phyloP scores from a whole-genome alignment of 30 jellyfish, hydroid and myxozoan genomes.

The Pelagia noctiluca region DNA sequence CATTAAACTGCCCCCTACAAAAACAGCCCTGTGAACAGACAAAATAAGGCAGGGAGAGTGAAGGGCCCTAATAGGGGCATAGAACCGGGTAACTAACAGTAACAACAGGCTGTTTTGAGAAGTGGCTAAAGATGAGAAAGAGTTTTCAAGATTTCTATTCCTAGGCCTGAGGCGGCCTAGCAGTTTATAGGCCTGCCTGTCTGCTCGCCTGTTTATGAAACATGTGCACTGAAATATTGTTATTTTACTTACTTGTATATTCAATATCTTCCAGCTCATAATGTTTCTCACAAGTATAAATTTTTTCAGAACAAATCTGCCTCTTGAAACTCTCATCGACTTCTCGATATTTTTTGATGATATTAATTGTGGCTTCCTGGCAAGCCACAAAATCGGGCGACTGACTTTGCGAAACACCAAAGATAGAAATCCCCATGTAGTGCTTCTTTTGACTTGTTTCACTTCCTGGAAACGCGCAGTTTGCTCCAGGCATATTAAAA shows the following conservation, averaged over 20 bases:
- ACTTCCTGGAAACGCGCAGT: conserved; percentile 20
- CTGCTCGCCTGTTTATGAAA: conserved; percentile 4
- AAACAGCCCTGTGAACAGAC: too few species aligned
- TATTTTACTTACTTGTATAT: conserved; percentile 17
- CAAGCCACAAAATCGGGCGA: conserved; percentile 2
- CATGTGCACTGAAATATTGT: not conserved
- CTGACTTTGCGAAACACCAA: conserved; percentile 8
- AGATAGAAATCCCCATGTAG: not conserved
- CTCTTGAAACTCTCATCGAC: conserved; percentile 11
- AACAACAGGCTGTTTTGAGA: too few species aligned
- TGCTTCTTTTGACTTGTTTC: conserved; percentile 7
- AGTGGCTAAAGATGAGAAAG: too few species aligned
- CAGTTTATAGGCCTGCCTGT: not conserved
- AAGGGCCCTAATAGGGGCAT: too few species aligned
- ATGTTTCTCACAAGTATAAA: conserved; percentile 11
- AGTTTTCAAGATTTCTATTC: too few species aligned
- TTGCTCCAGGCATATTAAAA: conserved; percentile 6
- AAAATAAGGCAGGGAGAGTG: too few species aligned
- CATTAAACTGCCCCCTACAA: too few species aligned
- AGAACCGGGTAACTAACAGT: too few species aligned
- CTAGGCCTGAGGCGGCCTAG: too few species aligned
- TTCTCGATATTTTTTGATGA: conserved; percentile 9
- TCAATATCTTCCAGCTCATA: conserved; percentile 26
- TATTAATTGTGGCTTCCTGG: not conserved
- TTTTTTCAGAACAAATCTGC: not conserved